Evolutionary conservation across 2,797 vertebrate genomes (phyloP).

Genomic region (Brachyrhaphis roseni): DNA sequence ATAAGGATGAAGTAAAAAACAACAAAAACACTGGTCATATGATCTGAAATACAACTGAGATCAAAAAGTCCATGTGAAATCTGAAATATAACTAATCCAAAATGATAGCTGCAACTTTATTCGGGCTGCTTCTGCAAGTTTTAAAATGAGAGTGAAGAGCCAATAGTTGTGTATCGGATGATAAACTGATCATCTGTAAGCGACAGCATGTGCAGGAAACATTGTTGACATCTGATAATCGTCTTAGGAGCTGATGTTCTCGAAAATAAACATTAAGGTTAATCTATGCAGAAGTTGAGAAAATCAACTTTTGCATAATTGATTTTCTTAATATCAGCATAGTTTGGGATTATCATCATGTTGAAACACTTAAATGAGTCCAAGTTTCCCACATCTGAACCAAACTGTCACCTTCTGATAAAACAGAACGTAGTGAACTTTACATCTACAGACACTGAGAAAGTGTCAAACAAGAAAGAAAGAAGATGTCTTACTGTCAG

Average conservation of each 20-base stretch:
- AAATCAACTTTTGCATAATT: neutral
- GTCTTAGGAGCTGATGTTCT: neutral
- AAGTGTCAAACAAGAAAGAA: neutral
- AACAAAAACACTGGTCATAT: neutral
- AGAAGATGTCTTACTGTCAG: neutral
- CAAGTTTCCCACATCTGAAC: neutral
- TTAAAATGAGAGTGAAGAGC: neutral
- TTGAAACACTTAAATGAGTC: neutral
- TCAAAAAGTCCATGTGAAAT: neutral
- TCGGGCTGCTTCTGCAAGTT: neutral
- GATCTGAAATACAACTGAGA: neutral
- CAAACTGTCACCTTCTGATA: neutral
- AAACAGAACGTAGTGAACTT: neutral
- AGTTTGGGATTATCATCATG: neutral
- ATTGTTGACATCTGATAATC: neutral
- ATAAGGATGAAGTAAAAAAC: neutral
- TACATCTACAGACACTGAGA: neutral
- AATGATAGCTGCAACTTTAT: neutral
- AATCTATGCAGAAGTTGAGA: neutral
- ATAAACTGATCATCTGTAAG: neutral
- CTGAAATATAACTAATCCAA: neutral
- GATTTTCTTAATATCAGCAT: neutral
- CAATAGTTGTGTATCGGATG: neutral
- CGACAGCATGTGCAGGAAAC: neutral
- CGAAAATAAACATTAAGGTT: neutral